These are phyloP conservation scores for Callimorpha dominula DNA, from an alignment of 2,888 invertebrate genomes.

Conservation along the genomic window DNA sequence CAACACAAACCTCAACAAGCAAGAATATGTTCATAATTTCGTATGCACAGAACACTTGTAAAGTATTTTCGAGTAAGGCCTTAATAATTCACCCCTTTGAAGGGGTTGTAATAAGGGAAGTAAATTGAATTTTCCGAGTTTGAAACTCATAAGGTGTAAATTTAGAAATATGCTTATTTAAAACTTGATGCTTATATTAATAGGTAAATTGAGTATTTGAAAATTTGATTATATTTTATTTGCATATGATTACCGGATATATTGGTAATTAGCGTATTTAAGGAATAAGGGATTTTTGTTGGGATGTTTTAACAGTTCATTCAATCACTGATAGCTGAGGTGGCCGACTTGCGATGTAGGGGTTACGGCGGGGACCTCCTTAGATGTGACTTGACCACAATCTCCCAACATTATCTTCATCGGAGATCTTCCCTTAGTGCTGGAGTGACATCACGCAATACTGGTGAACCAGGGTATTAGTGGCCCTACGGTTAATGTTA, in stretches of 20 bases:
- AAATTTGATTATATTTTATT: background rate
- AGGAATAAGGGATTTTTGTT: too few relatives aligned
- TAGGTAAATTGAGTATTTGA: background rate
- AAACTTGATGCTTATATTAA: slow-evolving; percentile 7
- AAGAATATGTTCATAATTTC: slow-evolving; percentile 27
- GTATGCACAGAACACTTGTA: slow-evolving; percentile 28
- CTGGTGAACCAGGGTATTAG: too few relatives aligned
- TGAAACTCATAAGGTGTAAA: slow-evolving; percentile 15
- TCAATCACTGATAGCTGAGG: too few relatives aligned
- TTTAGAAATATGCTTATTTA: slow-evolving; percentile 17
- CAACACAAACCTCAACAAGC: background rate
- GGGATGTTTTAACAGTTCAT: too few relatives aligned
- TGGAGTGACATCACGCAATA: too few relatives aligned
- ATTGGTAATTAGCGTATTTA: too few relatives aligned
- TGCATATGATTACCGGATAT: background rate
- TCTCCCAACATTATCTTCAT: too few relatives aligned
- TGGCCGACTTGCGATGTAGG: too few relatives aligned
- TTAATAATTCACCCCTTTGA: slow-evolving; percentile 36
- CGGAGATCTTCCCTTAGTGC: too few relatives aligned
- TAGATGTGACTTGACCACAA: too few relatives aligned
- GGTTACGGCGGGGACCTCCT: too few relatives aligned
- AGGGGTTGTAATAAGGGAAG: slow-evolving; percentile 25
- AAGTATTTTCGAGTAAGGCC: slow-evolving; percentile 24
- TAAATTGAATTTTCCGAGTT: slow-evolving; percentile 24
- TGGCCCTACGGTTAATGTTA: too few relatives aligned